Conservation (phyloP, 2,888 invertebrate genomes). For the Tillus elongatus region DNA sequence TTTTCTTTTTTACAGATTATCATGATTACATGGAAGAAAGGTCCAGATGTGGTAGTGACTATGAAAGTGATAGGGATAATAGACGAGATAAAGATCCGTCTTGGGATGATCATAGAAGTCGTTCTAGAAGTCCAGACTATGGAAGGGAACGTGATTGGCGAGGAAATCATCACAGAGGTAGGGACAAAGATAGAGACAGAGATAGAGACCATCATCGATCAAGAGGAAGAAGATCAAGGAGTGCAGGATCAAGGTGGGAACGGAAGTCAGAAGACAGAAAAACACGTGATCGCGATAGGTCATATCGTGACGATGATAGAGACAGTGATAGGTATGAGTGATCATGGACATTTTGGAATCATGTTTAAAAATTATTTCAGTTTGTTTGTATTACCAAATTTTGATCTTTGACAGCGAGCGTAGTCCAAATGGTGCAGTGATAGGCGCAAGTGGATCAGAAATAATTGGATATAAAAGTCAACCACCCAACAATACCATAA, state of each 20-base stretch:
- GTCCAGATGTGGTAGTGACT: constrained; percentile 32
- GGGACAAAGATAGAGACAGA: constrained; percentile 32
- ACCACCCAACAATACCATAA: constrained; percentile 55
- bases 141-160: constrained; percentile 30
- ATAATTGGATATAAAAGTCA: constrained; percentile 43
- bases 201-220: constrained; percentile 33
- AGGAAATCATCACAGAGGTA: constrained; percentile 30
- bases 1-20: constrained; percentile 26
- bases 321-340: constrained; percentile 41
- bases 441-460: constrained; percentile 42
- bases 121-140: constrained; percentile 33
- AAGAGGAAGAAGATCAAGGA: constrained; percentile 32
- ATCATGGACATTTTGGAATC: constrained; percentile 22
- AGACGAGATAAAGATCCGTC: constrained; percentile 29
- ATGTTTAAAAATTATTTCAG: constrained; percentile 20
- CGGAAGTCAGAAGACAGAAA: constrained; percentile 36
- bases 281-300: constrained; percentile 36
- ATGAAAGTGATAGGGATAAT: constrained; percentile 37
- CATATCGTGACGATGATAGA: constrained; percentile 39
- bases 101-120: constrained; percentile 28
- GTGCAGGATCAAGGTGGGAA: constrained; percentile 38
- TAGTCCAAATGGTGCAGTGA: constrained; percentile 36
- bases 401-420: constrained; percentile 34
- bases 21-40: constrained; percentile 30
- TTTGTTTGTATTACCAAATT: too few relatives aligned